A percentile compares a stretch with the other conserved stretches of the same genome.
Conservation (phyloP, 2,113 vertebrate genomes). For the Tupaia tana region DNA sequence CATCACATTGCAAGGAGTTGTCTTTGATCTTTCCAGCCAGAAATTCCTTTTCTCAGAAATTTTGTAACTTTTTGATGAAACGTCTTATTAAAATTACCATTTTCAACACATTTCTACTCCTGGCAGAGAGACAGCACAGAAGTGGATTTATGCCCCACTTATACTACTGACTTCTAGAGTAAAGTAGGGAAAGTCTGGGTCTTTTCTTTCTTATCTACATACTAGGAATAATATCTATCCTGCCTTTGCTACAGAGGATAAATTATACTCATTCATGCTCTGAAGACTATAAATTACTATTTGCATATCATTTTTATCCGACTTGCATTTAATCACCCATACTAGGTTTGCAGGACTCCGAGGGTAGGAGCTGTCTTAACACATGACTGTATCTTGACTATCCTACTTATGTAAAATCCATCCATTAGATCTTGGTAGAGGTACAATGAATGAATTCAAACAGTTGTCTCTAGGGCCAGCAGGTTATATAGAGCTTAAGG, state of each 20-base stretch:
- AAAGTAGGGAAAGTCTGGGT: neutral
- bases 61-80: neutral
- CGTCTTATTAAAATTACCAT: neutral
- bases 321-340: neutral
- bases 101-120: neutral
- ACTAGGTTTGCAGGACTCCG: neutral
- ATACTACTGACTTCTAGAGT: neutral
- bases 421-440: neutral
- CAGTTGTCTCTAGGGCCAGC: neutral
- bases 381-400: neutral
- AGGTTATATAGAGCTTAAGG: no score
- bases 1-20: neutral
- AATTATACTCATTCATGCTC: neutral
- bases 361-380: neutral
- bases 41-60: neutral
- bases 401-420: neutral
- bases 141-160: neutral
- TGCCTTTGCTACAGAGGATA: neutral
- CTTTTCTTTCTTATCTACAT: neutral
- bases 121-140: neutral
- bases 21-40: neutral
- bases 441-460: neutral
- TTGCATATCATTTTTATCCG: neutral
- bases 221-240: neutral
- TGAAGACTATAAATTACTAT: neutral